phyloP scores from a whole-genome alignment of 2,113 vertebrate genomes.

The Osmerus eperlanus region DNA sequence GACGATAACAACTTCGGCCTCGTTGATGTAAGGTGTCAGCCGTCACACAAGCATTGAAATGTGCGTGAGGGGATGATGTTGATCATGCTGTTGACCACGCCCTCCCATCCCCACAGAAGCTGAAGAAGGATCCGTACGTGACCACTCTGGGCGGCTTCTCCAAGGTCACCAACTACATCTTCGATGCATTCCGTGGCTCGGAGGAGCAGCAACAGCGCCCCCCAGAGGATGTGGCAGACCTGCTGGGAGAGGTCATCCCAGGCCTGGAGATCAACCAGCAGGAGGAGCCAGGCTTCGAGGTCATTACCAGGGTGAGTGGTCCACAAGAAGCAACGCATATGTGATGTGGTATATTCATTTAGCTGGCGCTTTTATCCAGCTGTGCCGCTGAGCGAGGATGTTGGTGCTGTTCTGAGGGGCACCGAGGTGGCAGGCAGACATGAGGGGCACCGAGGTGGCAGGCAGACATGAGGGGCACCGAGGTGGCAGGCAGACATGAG shows the following conservation, averaged over 20 bases:
- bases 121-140: slow-evolving; percentile 88
- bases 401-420: too few relatives aligned
- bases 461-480: too few relatives aligned
- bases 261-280: slow-evolving; percentile 96
- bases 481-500: too few relatives aligned
- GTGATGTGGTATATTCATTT: too few relatives aligned
- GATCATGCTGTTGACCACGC: background rate
- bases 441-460: too few relatives aligned
- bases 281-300: slow-evolving; percentile 97
- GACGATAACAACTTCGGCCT: slow-evolving; percentile 88
- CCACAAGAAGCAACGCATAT: background rate
- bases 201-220: slow-evolving; percentile 85
- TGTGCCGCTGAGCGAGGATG: too few relatives aligned
- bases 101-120: slow-evolving; percentile 75
- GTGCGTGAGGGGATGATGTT: background rate
- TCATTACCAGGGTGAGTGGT: slow-evolving; percentile 91
- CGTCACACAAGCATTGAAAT: too few relatives aligned
- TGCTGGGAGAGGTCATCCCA: slow-evolving; percentile 88
- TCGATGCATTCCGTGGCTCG: slow-evolving; percentile 81
- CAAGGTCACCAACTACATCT: slow-evolving; percentile 95
- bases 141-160: slow-evolving; percentile 90
- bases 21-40: slow-evolving; percentile 76
- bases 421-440: too few relatives aligned
- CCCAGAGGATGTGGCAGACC: slow-evolving; percentile 87
- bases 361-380: too few relatives aligned